Evolutionary conservation across 1,140 invertebrate species (phyloP).

Genomic region (Theocolax elegans): DNA sequence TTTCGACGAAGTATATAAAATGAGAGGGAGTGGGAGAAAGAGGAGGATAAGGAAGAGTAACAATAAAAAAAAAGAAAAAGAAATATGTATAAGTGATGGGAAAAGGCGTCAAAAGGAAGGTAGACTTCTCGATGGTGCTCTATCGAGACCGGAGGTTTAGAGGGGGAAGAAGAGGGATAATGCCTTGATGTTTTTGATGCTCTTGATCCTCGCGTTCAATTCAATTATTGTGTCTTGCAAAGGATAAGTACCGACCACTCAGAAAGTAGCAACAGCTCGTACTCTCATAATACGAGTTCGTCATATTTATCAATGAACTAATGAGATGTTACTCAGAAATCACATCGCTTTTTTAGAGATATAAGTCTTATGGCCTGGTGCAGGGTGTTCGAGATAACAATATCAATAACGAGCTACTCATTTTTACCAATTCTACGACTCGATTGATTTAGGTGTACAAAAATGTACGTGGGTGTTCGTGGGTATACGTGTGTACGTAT

Average conservation of each 20-base stretch:
- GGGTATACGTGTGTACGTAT: too few relatives aligned
- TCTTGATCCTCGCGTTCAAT: conserved; percentile 2
- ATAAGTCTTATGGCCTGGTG: too few relatives aligned
- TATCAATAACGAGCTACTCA: too few relatives aligned
- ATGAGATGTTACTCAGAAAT: neutral
- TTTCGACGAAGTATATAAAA: neutral
- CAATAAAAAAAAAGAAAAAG: neutral
- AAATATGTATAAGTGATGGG: neutral
- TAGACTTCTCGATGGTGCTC: too few relatives aligned
- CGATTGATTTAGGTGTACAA: too few relatives aligned
- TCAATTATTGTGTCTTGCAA: conserved; percentile 3
- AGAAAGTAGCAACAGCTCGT: neutral
- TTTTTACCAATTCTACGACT: too few relatives aligned
- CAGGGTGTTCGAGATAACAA: too few relatives aligned
- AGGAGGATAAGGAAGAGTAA: neutral
- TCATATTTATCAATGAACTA: neutral
- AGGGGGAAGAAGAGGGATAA: neutral
- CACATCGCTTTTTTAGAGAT: neutral
- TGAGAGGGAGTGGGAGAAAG: neutral
- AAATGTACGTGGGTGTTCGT: too few relatives aligned
- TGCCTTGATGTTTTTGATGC: neutral
- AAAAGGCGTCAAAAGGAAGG: neutral
- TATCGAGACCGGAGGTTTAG: too few relatives aligned
- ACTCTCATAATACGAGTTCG: neutral
- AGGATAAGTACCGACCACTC: neutral